These are phyloP conservation scores for Brienomyrus brachyistius DNA, from an alignment of 2,113 vertebrate genomes.

Conservation along the genomic window DNA sequence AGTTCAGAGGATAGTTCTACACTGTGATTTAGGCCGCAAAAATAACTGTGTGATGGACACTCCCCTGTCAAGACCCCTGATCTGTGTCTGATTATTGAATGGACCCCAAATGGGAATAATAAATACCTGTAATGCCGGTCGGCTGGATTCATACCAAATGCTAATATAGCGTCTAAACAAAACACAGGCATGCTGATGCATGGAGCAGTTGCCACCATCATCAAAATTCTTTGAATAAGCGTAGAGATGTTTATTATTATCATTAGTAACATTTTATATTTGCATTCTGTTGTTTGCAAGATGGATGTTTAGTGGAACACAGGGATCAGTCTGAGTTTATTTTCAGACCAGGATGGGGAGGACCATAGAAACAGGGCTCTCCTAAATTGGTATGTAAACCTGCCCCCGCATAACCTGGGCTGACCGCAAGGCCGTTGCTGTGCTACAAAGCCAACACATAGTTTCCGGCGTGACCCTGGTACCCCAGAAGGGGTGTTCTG, in stretches of 20 bases:
- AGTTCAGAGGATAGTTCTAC: neutral
- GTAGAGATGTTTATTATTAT: neutral
- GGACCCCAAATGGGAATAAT: neutral
- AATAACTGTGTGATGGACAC: neutral
- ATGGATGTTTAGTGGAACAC: neutral
- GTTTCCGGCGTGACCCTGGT: neutral
- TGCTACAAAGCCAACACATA: constrained; percentile 12
- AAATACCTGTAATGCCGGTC: neutral
- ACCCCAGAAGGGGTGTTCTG: neutral
- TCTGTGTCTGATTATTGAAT: neutral
- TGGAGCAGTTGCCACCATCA: neutral
- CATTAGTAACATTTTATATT: neutral
- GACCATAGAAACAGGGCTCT: neutral
- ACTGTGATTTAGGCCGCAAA: neutral
- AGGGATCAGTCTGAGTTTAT: constrained; percentile 3
- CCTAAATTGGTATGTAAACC: neutral
- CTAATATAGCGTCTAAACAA: neutral
- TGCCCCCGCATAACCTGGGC: neutral
- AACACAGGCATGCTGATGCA: neutral
- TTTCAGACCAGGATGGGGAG: neutral
- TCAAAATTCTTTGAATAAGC: neutral
- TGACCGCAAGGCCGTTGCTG: neutral
- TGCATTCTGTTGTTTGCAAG: neutral
- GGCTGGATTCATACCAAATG: neutral
- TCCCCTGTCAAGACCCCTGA: neutral